phyloP scores from a whole-genome alignment of 1,140 invertebrate species.

The Pseudoatta argentina region DNA sequence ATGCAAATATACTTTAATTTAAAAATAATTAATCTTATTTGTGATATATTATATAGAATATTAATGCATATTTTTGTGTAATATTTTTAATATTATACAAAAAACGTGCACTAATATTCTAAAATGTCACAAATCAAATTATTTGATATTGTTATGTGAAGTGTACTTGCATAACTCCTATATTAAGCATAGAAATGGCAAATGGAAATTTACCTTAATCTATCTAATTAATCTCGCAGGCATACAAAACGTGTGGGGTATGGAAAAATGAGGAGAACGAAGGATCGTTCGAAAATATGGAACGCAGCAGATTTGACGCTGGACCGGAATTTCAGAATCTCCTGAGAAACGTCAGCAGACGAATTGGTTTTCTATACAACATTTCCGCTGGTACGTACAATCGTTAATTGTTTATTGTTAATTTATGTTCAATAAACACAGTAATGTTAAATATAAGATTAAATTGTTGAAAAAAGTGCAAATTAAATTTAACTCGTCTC shows the following conservation, averaged over 20 bases:
- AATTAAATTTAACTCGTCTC: neutral
- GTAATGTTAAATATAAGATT: neutral
- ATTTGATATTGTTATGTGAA: neutral
- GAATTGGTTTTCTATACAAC: conserved; percentile 83
- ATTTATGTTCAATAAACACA: neutral
- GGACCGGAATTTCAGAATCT: conserved; percentile 82
- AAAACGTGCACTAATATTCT: neutral
- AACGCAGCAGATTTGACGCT: conserved; percentile 82
- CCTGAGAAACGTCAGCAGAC: conserved; percentile 81
- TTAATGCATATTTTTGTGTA: too few species aligned
- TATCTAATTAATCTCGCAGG: conserved; percentile 67
- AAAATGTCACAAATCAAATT: neutral
- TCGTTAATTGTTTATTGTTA: neutral
- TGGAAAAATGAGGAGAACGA: conserved; percentile 78
- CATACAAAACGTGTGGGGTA: conserved; percentile 77
- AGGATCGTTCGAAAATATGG: conserved; percentile 75
- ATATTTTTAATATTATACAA: neutral
- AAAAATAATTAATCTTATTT: too few species aligned
- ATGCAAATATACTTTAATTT: too few species aligned
- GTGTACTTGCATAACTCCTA: neutral
- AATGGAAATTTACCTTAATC: neutral
- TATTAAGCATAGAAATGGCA: neutral
- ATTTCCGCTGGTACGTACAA: conserved; percentile 52
- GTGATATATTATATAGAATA: too few species aligned
- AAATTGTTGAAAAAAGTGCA: neutral